Conservation (phyloP, 2,888 invertebrate species). For the Acronicta psi region DNA sequence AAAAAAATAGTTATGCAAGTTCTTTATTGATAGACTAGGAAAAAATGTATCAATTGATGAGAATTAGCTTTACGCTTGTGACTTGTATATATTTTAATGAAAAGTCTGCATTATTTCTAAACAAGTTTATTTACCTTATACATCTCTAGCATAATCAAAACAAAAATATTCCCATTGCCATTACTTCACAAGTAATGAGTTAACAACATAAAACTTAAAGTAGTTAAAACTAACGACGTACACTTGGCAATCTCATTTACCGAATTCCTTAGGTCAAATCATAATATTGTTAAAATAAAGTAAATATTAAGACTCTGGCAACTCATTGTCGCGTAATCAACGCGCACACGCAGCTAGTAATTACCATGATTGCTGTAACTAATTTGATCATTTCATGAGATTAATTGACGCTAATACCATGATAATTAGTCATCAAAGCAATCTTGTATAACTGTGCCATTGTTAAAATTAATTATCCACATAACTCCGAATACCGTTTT, state of each 20-base stretch:
- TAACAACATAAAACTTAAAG: slow-evolving; percentile 76
- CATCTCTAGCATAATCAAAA: slow-evolving; percentile 80
- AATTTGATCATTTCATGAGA: slow-evolving; percentile 33
- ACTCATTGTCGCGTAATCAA: slow-evolving; percentile 12
- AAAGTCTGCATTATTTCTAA: slow-evolving; percentile 57
- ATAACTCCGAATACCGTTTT: slow-evolving; percentile 7
- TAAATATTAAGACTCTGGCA: slow-evolving; percentile 15
- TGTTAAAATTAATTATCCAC: slow-evolving; percentile 1
- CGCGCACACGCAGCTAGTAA: slow-evolving; percentile 24
- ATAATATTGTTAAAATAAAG: slow-evolving; percentile 37
- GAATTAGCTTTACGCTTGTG: slow-evolving; percentile 10
- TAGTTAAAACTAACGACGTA: slow-evolving; percentile 62
- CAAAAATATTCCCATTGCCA: slow-evolving; percentile 74
- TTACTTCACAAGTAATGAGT: slow-evolving; percentile 82
- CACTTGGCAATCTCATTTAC: slow-evolving; percentile 66
- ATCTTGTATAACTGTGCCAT: neutral
- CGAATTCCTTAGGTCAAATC: slow-evolving; percentile 40
- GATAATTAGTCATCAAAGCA: neutral
- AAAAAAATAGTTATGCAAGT: slow-evolving; percentile 7
- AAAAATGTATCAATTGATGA: slow-evolving; percentile 14
- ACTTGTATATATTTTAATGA: neutral
- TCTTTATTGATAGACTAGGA: slow-evolving; percentile 12
- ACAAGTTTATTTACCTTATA: slow-evolving; percentile 80
- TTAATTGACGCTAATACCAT: slow-evolving; percentile 12
- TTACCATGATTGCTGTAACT: slow-evolving; percentile 35